Evolutionary conservation across 2,797 vertebrate genomes (phyloP).

Genomic region (Helostoma temminkii): DNA sequence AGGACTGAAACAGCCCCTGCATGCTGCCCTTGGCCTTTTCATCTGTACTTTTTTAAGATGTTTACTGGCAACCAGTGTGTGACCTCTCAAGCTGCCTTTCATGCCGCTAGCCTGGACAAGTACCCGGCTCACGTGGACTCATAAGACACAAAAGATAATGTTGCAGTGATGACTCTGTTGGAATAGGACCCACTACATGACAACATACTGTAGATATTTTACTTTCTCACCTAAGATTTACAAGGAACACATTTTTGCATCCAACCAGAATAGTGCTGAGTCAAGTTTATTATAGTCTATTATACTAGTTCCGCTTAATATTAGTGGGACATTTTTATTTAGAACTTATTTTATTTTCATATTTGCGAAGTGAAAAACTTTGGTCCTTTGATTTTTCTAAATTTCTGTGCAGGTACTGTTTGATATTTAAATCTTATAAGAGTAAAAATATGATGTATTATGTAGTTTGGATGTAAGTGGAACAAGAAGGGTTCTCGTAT

Average conservation of each 20-base stretch:
- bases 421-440: not conserved
- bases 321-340: not conserved
- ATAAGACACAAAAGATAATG: not conserved
- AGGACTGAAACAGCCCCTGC: not conserved
- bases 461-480: not conserved
- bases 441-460: no score
- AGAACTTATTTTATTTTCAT: not conserved
- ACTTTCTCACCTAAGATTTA: no score
- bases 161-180: not conserved
- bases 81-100: slow-evolving; percentile 10
- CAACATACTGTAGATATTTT: no score
- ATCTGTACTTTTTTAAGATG: slow-evolving; percentile 13
- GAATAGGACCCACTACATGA: no score
- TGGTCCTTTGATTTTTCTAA: not conserved
- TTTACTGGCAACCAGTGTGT: not conserved
- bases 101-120: not conserved
- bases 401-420: not conserved
- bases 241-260: no score
- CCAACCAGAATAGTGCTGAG: no score
- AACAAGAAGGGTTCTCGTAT: not conserved
- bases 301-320: not conserved
- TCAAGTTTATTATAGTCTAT: not conserved
- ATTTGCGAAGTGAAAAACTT: no score
- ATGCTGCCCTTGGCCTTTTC: slow-evolving; percentile 14
- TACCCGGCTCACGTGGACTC: not conserved